Percentiles rank a stretch among this genome's conserved stretches.
phyloP scores from a whole-genome alignment of 2,888 invertebrate genomes.

The Timema podura region DNA sequence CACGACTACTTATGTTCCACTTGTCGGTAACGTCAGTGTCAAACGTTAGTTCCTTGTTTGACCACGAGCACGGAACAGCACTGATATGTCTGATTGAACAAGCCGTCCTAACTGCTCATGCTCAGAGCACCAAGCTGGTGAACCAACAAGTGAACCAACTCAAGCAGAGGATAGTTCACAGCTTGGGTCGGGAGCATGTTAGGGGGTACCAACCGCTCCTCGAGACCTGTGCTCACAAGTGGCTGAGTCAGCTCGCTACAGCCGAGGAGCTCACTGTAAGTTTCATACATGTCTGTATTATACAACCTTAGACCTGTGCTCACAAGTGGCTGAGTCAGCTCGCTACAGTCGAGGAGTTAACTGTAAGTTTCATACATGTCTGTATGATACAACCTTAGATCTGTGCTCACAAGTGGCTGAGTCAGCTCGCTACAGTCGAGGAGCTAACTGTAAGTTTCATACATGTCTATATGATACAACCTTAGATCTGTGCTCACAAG shows the following conservation, averaged over 20 bases:
- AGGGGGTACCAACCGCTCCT: slow-evolving; percentile 23
- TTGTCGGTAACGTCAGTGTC: slow-evolving; percentile 53
- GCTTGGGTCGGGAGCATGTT: slow-evolving; percentile 16
- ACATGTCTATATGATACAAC: no score
- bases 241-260: slow-evolving; percentile 35
- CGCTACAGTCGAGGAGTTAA: slow-evolving; percentile 20
- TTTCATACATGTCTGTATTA: background rate
- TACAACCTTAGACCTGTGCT: slow-evolving; percentile 27
- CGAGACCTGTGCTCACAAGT: slow-evolving; percentile 35
- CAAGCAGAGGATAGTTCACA: background rate
- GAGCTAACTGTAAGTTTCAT: slow-evolving; percentile 27
- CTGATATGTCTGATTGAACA: slow-evolving; percentile 42
- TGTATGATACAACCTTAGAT: slow-evolving; percentile 1
- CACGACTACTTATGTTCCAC: slow-evolving; percentile 56
- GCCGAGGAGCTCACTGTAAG: slow-evolving; percentile 28
- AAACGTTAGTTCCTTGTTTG: slow-evolving; percentile 47
- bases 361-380: slow-evolving; percentile 23
- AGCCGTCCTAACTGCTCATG: slow-evolving; percentile 37
- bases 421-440: slow-evolving; percentile 30
- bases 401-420: slow-evolving; percentile 38
- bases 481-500: slow-evolving; percentile 34
- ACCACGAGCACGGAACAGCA: slow-evolving; percentile 56
- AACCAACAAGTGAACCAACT: background rate
- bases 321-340: slow-evolving; percentile 38
- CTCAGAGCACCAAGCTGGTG: slow-evolving; percentile 24